phyloP scores from a whole-genome alignment of 2,888 invertebrate species.

The Ryuthela nishihirai region DNA sequence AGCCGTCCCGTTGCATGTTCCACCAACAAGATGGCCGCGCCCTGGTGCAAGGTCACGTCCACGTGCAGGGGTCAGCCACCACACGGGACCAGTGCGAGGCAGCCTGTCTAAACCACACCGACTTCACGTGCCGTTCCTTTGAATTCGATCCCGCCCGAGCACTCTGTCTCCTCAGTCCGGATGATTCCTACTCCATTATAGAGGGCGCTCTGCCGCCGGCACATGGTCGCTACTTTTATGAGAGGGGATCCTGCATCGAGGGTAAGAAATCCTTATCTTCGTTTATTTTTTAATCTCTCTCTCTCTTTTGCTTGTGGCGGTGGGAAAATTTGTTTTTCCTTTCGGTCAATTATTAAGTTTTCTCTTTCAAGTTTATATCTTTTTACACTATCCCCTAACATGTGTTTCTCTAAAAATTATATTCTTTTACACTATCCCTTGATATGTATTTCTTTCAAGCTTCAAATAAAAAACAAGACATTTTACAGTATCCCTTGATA shows the following conservation, averaged over 20 bases:
- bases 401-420: too few species aligned
- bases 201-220: constrained; percentile 6
- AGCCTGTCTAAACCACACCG: constrained; percentile 30
- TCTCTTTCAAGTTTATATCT: too few species aligned
- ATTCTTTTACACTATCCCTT: too few species aligned
- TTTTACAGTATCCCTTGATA: too few species aligned
- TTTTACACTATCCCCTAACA: too few species aligned
- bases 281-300: too few species aligned
- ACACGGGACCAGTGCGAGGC: constrained; percentile 26
- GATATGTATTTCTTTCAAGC: too few species aligned
- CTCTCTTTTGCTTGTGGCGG: too few species aligned
- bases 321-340: too few species aligned
- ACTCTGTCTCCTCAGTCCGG: constrained; percentile 33
- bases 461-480: too few species aligned
- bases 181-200: constrained; percentile 33
- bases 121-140: constrained; percentile 35
- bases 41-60: constrained; percentile 26
- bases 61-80: constrained; percentile 13
- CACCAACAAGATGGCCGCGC: constrained; percentile 22
- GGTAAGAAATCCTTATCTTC: constrained; percentile 30
- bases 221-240: constrained; percentile 30
- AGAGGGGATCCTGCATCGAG: constrained; percentile 38
- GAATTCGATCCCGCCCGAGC: constrained; percentile 24
- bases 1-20: constrained; percentile 35
- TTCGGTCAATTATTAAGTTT: too few species aligned